These are phyloP conservation scores for Alosa sapidissima DNA, from an alignment of 2,797 vertebrate genomes.

Conservation along the genomic window DNA sequence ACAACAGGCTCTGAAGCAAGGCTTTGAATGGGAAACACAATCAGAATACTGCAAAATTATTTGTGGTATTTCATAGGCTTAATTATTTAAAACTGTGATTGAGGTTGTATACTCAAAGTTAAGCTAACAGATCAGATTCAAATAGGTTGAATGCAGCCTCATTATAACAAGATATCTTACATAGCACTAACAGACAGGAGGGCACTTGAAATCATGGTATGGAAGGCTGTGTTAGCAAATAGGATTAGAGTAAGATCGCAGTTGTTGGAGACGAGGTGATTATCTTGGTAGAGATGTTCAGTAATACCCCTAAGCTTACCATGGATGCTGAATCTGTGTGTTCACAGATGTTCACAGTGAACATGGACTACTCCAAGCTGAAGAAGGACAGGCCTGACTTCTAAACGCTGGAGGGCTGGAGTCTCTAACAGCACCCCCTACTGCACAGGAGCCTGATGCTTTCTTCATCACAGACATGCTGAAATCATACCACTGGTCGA, in stretches of 20 bases:
- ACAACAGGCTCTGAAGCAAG: background rate
- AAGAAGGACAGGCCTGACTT: constrained; percentile 95
- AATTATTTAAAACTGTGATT: background rate
- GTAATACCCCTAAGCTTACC: background rate
- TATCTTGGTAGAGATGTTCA: background rate
- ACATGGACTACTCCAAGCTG: constrained; percentile 88
- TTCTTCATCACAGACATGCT: background rate
- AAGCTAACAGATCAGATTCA: background rate
- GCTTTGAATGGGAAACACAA: too few relatives aligned
- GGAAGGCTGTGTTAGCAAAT: background rate
- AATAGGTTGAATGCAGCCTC: background rate
- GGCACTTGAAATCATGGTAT: background rate
- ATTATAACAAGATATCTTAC: background rate
- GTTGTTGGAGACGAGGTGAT: background rate
- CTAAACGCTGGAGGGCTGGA: constrained; percentile 61
- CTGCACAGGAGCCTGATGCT: background rate
- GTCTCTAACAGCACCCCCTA: background rate
- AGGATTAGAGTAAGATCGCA: background rate
- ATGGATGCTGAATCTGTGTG: background rate
- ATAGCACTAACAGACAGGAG: background rate
- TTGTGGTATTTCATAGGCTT: background rate
- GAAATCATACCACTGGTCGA: background rate
- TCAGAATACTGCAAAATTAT: background rate
- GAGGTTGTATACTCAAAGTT: too few relatives aligned
- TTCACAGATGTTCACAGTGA: constrained; percentile 81